Conservation (phyloP, 1,140 invertebrate species). For the Doryteuthis pealeii region DNA sequence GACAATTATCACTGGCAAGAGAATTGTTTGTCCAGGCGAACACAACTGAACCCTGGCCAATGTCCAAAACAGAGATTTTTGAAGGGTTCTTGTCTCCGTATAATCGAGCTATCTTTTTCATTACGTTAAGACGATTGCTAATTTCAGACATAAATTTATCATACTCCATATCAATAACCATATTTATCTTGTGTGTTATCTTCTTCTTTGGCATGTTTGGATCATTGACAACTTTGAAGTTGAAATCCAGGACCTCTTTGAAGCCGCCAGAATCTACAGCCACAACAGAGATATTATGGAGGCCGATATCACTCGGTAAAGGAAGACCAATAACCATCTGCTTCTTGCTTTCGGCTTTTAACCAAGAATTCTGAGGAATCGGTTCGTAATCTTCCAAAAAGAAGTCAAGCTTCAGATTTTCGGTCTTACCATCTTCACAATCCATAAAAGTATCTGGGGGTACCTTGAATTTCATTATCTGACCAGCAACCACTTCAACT, state of each 20-base stretch:
- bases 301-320: constrained; percentile 68
- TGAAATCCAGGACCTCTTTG: background rate
- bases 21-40: constrained; percentile 81
- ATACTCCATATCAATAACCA: constrained; percentile 75
- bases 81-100: constrained; percentile 76
- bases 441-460: constrained; percentile 86
- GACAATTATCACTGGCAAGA: constrained; percentile 73
- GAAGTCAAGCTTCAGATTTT: constrained; percentile 73
- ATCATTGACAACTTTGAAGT: background rate
- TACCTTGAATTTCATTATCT: constrained; percentile 74
- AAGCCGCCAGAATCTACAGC: constrained; percentile 25
- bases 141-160: constrained; percentile 73
- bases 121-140: constrained; percentile 67
- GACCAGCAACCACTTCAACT: constrained; percentile 71
- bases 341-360: constrained; percentile 35
- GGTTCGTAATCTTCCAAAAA: constrained; percentile 65
- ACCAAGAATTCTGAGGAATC: constrained; percentile 33
- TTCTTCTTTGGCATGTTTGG: background rate
- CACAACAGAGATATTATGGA: constrained; percentile 33
- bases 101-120: constrained; percentile 74
- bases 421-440: constrained; percentile 77
- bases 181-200: constrained; percentile 69
- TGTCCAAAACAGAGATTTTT: constrained; percentile 72
- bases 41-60: constrained; percentile 62
- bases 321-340: constrained; percentile 66